phyloP scores from a whole-genome alignment of 2,113 vertebrate genomes.

The Equus quagga region DNA sequence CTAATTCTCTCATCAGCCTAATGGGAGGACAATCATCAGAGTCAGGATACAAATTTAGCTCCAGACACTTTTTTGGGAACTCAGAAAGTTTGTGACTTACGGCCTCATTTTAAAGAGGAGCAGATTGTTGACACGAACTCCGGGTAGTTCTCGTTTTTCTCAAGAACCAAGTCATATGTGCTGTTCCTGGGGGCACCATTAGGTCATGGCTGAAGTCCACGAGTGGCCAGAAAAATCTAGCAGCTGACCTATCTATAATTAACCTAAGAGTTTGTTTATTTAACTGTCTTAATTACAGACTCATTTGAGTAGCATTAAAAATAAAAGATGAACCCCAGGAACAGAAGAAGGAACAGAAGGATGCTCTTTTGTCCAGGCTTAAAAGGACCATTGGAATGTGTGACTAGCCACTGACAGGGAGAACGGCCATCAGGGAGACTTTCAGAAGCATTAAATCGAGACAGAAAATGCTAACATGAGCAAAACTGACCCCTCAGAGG shows the following conservation, averaged over 20 bases:
- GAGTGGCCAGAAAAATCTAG: constrained; percentile 30
- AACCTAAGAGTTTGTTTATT: constrained; percentile 52
- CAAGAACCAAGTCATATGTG: background rate
- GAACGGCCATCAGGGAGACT: background rate
- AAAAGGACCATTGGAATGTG: background rate
- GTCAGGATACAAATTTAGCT: constrained; percentile 64
- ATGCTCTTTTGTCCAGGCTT: background rate
- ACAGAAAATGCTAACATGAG: background rate
- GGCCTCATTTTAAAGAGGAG: constrained; percentile 69
- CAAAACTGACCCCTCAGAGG: rapidly evolving
- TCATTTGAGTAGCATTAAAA: constrained; percentile 31
- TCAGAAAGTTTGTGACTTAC: constrained; percentile 63
- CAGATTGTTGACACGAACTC: constrained; percentile 57
- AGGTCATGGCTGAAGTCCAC: constrained; percentile 32
- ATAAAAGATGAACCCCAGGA: background rate
- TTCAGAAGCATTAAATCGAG: background rate
- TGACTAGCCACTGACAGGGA: background rate
- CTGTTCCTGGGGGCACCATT: constrained; percentile 1
- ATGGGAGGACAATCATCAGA: constrained; percentile 67
- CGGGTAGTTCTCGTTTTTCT: constrained; percentile 34
- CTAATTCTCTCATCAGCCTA: constrained; percentile 73
- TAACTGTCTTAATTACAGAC: constrained; percentile 38
- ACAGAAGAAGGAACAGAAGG: background rate
- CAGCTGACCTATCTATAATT: constrained; percentile 42
- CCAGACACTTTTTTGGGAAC: constrained; percentile 74